Percentiles rank a stretch among this genome's conserved stretches.
phyloP scores from a whole-genome alignment of 2,797 vertebrate species.

The Sebastes ruberrimus region DNA sequence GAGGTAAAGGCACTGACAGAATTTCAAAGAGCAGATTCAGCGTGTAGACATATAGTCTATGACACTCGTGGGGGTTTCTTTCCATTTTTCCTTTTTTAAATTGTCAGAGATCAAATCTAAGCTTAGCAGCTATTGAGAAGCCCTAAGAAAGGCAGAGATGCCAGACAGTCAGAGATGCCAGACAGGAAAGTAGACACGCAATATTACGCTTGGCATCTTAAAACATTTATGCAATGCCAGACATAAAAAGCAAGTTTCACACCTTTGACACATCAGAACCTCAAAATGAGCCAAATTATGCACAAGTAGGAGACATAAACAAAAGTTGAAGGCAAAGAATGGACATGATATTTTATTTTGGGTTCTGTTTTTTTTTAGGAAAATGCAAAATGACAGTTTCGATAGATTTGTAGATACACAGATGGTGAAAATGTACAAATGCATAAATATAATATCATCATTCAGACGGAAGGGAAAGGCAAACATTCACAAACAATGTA shows the following conservation, averaged over 20 bases:
- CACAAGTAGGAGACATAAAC: neutral
- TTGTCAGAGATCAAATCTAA: constrained; percentile 47
- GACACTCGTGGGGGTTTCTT: neutral
- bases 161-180: neutral
- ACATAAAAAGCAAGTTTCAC: neutral
- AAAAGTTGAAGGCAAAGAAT: neutral
- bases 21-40: neutral
- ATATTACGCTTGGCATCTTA: constrained; percentile 9
- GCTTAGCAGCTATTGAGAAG: constrained; percentile 37
- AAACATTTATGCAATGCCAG: constrained; percentile 16
- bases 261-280: constrained; percentile 1
- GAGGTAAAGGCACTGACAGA: neutral
- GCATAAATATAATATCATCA: neutral
- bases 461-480: neutral
- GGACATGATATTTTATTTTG: neutral
- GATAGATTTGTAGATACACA: neutral
- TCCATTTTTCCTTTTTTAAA: constrained; percentile 22
- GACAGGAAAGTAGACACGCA: neutral
- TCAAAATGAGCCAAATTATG: neutral
- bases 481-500: neutral
- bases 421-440: neutral
- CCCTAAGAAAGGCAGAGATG: neutral
- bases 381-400: neutral
- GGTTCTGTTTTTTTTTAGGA: neutral
- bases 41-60: neutral